phyloP scores from a whole-genome alignment of 2,888 invertebrate species.

The Dastarcus helophoroides region DNA sequence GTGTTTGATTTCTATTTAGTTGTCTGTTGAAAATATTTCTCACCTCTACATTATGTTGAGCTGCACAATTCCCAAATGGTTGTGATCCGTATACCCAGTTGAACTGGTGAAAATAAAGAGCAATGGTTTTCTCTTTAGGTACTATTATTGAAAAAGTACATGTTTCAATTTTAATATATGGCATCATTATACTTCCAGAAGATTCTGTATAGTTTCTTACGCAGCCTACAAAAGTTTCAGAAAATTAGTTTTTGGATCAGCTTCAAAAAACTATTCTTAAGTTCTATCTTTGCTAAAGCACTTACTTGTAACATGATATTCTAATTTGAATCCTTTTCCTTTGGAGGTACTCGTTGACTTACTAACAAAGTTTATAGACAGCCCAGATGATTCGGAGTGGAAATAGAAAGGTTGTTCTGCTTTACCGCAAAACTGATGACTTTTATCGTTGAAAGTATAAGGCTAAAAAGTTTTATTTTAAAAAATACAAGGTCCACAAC shows the following conservation, averaged over 20 bases:
- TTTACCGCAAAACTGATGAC: constrained; percentile 8
- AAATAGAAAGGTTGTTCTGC: constrained; percentile 3
- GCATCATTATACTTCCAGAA: constrained; percentile 6
- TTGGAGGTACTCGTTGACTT: constrained; percentile 7
- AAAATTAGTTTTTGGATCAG: background rate
- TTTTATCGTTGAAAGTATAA: too few species aligned
- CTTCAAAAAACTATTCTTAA: background rate
- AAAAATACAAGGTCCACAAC: too few species aligned
- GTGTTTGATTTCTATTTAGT: too few species aligned
- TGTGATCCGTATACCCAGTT: background rate
- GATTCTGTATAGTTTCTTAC: constrained; percentile 7
- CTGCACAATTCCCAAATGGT: too few species aligned
- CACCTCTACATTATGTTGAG: too few species aligned
- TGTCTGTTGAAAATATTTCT: too few species aligned
- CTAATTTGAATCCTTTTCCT: constrained; percentile 9
- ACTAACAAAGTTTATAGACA: constrained; percentile 2
- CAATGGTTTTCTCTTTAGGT: constrained; percentile 6
- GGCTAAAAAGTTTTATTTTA: too few species aligned
- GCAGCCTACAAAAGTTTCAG: constrained; percentile 5
- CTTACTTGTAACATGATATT: constrained; percentile 6
- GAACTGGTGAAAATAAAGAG: constrained; percentile 8
- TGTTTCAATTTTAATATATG: background rate
- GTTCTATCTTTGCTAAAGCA: background rate
- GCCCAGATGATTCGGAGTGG: background rate
- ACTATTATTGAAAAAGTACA: constrained; percentile 6